phyloP scores from a whole-genome alignment of 2,113 vertebrate genomes.

The Empidonax traillii region DNA sequence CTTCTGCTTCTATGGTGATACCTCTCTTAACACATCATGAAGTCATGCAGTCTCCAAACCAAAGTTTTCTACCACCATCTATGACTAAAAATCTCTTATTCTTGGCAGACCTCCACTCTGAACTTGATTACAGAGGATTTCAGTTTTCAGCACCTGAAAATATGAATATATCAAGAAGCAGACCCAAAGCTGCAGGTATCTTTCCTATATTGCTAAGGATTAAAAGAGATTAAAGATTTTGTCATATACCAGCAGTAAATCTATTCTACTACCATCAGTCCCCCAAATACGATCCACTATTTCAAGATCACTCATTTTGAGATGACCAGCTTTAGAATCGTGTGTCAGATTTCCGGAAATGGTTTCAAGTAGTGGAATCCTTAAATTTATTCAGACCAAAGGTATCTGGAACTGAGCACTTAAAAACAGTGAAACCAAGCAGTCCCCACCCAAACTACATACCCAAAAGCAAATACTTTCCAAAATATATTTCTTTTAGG shows the following conservation, averaged over 20 bases:
- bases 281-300: not conserved
- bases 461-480: not conserved
- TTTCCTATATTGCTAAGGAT: not conserved
- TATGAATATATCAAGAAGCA: not conserved
- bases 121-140: not conserved
- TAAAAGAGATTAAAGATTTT: constrained; percentile 3
- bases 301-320: not conserved
- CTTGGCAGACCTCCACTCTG: not conserved
- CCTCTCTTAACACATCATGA: not conserved
- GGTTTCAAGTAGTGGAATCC: not conserved
- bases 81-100: not conserved
- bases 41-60: not conserved
- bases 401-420: not conserved
- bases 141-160: not conserved
- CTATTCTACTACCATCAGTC: not conserved
- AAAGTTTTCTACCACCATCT: not conserved
- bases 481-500: not conserved
- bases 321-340: not conserved
- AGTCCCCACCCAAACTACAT: rapidly evolving
- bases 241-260: not conserved
- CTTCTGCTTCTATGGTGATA: not conserved
- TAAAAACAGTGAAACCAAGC: not conserved
- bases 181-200: not conserved
- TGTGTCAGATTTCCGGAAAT: not conserved
- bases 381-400: not conserved